These are phyloP conservation scores for Petromus typicus DNA, from an alignment of 2,113 vertebrate genomes.

Conservation along the genomic window DNA sequence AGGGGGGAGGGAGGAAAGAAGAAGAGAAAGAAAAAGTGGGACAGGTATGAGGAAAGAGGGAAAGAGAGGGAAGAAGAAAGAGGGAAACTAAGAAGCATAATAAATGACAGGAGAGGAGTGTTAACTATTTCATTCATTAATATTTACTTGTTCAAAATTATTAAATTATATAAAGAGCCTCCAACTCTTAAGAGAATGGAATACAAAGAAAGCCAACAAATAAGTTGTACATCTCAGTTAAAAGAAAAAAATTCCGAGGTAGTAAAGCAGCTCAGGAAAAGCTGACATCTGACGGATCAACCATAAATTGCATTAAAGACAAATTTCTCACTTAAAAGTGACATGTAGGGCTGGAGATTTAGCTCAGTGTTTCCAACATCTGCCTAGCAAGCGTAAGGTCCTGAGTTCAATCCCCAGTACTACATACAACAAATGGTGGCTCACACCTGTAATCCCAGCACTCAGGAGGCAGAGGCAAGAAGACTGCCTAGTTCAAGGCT, in stretches of 20 bases:
- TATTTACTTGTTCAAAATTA: slow-evolving; percentile 39
- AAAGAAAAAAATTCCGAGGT: background rate
- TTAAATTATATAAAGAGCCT: slow-evolving; percentile 24
- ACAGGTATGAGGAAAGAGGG: too few species aligned
- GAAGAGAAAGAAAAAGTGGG: too few species aligned
- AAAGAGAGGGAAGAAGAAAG: background rate
- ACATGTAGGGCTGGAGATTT: too few species aligned
- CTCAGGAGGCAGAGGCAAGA: too few species aligned
- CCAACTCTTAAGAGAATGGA: background rate
- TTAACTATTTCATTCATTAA: background rate
- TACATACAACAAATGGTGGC: too few species aligned
- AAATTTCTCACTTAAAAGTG: background rate
- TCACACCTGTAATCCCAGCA: too few species aligned
- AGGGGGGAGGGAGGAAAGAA: too few species aligned
- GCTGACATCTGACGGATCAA: background rate
- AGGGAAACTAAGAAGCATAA: background rate
- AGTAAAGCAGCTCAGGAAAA: background rate
- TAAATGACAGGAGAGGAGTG: background rate
- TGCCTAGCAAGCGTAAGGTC: too few species aligned
- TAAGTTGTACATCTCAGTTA: background rate
- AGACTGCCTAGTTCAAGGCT: too few species aligned
- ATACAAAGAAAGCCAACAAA: slow-evolving; percentile 37
- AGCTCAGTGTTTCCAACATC: too few species aligned
- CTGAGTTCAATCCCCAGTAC: too few species aligned
- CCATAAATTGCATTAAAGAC: background rate